Base-by-base conservation (phyloP, 2,888 invertebrate species). In the Cerastoderma edule region DNA sequence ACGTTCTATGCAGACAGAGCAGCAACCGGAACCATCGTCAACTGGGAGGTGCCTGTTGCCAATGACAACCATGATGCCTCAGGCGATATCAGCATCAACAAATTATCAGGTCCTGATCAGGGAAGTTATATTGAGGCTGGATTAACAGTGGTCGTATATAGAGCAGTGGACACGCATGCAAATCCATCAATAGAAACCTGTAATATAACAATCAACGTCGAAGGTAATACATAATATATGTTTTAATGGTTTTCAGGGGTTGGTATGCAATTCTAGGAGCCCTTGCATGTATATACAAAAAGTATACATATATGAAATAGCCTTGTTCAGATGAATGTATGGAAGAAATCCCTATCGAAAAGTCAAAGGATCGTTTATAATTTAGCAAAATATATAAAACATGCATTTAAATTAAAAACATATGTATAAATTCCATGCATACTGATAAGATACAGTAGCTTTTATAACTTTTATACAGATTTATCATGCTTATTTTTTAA, bases 101-200 rank as follows among this genome's bases (percentile, higher is more conserved):
- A 48, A 30, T 16, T 65, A n/a, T 27, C n/a, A 19, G 65, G 65
- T 2, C 65, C 65, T 28, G 46, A 44, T 8, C 24, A 2, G 2
- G 65, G 65, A 13, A 28, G 28, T 46, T 44, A 30, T 27, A n/a
- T 65, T 28, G 48, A 13, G 3, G 30, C 48, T 28, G 65, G 65
- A n/a, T 28, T 27, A 46, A 65, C 65, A 0, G 30, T 30, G 16
- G 65, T 65, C 16, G 30, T 28, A 19, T 65, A 65, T 48, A 35
- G 19, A 39, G 65, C 65, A 8, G 30, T 46, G 13, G 65, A 65
- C 30, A 46, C 39, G 24, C 8, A 24, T 19, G 65, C 48, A 48
- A 65, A 65, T 30, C 46, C 46, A 6, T 46, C 65, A n/a, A 28
- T 65, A 10, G 48, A 27, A 46, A 28, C n/a, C 16, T 65, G 65